These are phyloP conservation scores for Hartigia nigra DNA, from an alignment of 2,888 invertebrate genomes.

Conservation along the genomic window DNA sequence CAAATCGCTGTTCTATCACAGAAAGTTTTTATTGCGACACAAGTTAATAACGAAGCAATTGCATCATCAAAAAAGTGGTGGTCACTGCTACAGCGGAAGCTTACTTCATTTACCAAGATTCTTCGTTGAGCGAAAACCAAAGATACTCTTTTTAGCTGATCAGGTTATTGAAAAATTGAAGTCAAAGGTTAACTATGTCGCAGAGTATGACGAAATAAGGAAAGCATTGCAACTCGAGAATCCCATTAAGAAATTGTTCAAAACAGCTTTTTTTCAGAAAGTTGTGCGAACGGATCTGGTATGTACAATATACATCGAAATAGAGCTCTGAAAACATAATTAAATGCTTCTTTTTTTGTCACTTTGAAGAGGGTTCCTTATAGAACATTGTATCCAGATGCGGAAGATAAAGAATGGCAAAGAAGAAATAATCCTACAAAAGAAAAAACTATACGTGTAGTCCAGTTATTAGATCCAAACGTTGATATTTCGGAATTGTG, in stretches of 20 bases:
- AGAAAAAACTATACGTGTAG: conserved; percentile 68
- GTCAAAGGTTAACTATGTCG: conserved; percentile 68
- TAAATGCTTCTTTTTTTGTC: conserved; percentile 22
- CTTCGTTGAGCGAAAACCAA: conserved; percentile 70
- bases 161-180: conserved; percentile 70
- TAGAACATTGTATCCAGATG: conserved; percentile 71
- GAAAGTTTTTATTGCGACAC: conserved; percentile 72
- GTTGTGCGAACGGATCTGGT: conserved; percentile 69
- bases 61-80: conserved; percentile 68
- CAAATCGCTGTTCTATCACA: conserved; percentile 73
- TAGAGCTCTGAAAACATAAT: background rate
- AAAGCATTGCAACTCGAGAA: conserved; percentile 65
- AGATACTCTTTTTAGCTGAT: conserved; percentile 68
- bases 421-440: conserved; percentile 63
- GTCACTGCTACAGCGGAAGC: conserved; percentile 64
- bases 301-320: conserved; percentile 41
- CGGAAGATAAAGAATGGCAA: conserved; percentile 68
- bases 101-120: conserved; percentile 75
- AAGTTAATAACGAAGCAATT: conserved; percentile 74
- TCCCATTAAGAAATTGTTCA: conserved; percentile 68
- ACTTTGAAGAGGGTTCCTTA: conserved; percentile 67
- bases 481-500: conserved; percentile 68
- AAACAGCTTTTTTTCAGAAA: conserved; percentile 67
- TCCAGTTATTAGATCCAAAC: conserved; percentile 71
- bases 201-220: conserved; percentile 68